phyloP scores from a whole-genome alignment of 2,888 invertebrate species.

The Biston stratarius region DNA sequence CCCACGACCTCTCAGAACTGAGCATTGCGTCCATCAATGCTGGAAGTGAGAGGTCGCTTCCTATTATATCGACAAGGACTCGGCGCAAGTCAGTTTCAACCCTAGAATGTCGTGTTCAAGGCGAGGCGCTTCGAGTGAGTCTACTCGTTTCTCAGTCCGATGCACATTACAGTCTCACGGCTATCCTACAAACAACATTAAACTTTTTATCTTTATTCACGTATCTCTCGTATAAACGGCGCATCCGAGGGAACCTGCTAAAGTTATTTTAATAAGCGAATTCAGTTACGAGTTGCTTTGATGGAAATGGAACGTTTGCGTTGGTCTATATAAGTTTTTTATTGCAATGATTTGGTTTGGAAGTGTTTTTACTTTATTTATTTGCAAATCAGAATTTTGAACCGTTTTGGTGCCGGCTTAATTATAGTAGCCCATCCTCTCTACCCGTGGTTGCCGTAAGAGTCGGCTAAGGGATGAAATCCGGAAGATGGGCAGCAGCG shows the following conservation, averaged over 20 bases:
- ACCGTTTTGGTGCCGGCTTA: too few species aligned
- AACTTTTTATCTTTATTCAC: conserved; percentile 59
- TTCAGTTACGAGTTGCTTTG: conserved; percentile 36
- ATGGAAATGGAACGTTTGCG: conserved; percentile 22
- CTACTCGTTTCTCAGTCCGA: conserved; percentile 62
- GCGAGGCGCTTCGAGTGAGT: conserved; percentile 51
- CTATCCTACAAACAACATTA: conserved; percentile 64
- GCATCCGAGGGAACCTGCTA: conserved; percentile 15
- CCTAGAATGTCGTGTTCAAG: conserved; percentile 30
- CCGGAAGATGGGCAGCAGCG: too few species aligned
- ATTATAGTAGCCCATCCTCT: too few species aligned
- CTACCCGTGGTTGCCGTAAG: too few species aligned
- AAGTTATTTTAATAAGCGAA: conserved; percentile 45
- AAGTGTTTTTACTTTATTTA: too few species aligned
- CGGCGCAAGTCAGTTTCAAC: conserved; percentile 11
- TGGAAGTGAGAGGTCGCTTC: too few species aligned
- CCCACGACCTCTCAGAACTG: too few species aligned
- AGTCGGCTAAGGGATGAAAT: too few species aligned
- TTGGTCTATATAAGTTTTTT: conserved; percentile 36
- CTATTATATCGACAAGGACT: too few species aligned
- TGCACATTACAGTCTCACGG: conserved; percentile 60
- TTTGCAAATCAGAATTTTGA: too few species aligned
- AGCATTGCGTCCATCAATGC: too few species aligned
- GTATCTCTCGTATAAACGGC: conserved; percentile 34
- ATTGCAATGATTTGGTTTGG: neutral